These are phyloP conservation scores for Agrypnus murinus DNA, from an alignment of 2,888 invertebrate species.

Conservation along the genomic window DNA sequence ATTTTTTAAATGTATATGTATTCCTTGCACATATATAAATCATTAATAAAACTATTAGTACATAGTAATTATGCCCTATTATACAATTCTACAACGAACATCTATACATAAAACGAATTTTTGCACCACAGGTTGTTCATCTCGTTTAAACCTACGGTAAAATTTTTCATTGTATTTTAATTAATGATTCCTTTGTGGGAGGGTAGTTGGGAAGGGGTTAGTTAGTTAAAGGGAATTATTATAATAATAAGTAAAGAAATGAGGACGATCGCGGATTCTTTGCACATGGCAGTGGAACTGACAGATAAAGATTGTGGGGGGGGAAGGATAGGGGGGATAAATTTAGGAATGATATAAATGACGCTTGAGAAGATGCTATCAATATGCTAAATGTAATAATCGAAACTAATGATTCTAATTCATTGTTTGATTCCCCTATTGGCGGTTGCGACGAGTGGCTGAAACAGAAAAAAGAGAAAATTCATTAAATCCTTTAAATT, in stretches of 20 bases:
- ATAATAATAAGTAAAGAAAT: slow-evolving; percentile 18
- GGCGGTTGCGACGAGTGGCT: slow-evolving; percentile 69
- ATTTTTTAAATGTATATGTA: background rate
- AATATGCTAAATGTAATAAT: slow-evolving; percentile 59
- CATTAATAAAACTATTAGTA: slow-evolving; percentile 57
- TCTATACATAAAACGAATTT: slow-evolving; percentile 63
- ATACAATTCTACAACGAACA: slow-evolving; percentile 67
- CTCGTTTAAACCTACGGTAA: slow-evolving; percentile 57
- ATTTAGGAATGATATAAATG: slow-evolving; percentile 41
- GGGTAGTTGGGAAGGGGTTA: slow-evolving; percentile 21
- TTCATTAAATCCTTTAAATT: no score
- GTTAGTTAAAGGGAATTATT: slow-evolving; percentile 3
- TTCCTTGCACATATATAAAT: slow-evolving; percentile 52
- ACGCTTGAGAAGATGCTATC: slow-evolving; percentile 50
- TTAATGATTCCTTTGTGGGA: slow-evolving; percentile 59
- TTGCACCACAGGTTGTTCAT: slow-evolving; percentile 58
- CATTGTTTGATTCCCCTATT: slow-evolving; percentile 62
- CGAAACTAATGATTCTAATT: slow-evolving; percentile 63
- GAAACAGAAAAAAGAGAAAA: slow-evolving; percentile 58
- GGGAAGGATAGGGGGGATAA: slow-evolving; percentile 1
- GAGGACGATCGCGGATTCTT: slow-evolving; percentile 56
- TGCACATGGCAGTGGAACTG: slow-evolving; percentile 60
- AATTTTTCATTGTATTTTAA: slow-evolving; percentile 59
- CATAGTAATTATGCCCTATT: slow-evolving; percentile 61
- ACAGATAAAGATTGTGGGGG: slow-evolving; percentile 37